phyloP scores from a whole-genome alignment of 2,113 vertebrate species.

The Urocynchramus pylzowi region DNA sequence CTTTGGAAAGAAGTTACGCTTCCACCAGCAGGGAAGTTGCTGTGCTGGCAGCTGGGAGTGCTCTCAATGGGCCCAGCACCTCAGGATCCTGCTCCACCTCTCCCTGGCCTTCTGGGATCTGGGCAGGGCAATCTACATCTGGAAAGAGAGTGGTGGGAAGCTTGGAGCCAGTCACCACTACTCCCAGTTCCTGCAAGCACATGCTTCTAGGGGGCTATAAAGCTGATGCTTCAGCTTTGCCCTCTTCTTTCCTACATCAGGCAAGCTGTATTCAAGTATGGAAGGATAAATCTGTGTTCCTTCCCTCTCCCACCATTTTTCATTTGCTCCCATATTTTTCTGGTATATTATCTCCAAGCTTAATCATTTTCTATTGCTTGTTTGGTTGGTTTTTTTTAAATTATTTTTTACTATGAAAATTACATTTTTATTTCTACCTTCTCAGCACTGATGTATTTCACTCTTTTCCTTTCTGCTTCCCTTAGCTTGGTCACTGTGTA shows the following conservation, averaged over 20 bases:
- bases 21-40: background rate
- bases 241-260: background rate
- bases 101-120: background rate
- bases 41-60: background rate
- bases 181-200: background rate
- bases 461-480: conserved; percentile 81
- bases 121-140: background rate
- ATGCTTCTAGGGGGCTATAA: background rate
- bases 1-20: conserved; percentile 12
- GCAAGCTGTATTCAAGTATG: background rate
- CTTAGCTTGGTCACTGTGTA: conserved; percentile 98
- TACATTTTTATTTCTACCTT: conserved; percentile 64
- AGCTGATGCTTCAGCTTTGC: background rate
- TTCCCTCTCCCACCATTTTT: conserved; percentile 22
- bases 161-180: background rate
- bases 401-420: conserved; percentile 47
- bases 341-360: conserved; percentile 24
- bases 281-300: background rate
- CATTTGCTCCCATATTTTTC: conserved; percentile 45
- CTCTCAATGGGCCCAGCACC: background rate
- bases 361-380: conserved; percentile 3
- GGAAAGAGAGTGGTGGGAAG: background rate
- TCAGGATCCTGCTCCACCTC: background rate
- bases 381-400: background rate
- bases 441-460: conserved; percentile 73